phyloP scores from a whole-genome alignment of 2,113 vertebrate genomes.

The Caranx melampygus region DNA sequence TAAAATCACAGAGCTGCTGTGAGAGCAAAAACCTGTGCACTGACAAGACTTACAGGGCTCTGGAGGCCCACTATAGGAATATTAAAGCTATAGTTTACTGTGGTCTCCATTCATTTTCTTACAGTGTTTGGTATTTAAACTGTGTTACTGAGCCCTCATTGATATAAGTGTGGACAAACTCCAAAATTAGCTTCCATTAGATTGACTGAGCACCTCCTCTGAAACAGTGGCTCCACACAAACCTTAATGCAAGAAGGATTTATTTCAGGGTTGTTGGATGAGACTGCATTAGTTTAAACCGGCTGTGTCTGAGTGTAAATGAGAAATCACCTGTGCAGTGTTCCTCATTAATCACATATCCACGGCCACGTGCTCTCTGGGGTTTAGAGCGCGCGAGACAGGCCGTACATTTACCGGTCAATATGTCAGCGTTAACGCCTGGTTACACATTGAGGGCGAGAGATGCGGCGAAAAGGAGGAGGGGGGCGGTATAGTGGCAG shows the following conservation, averaged over 20 bases:
- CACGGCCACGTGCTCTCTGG: constrained; percentile 20
- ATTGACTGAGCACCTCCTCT: neutral
- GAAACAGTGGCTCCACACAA: neutral
- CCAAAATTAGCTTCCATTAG: neutral
- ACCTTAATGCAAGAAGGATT: neutral
- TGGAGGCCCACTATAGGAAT: neutral
- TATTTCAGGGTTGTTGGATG: neutral
- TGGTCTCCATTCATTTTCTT: neutral
- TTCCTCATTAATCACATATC: constrained; percentile 23
- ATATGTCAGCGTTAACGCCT: constrained; percentile 68
- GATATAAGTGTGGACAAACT: neutral
- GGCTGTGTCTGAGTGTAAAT: neutral
- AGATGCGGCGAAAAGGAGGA: constrained; percentile 4
- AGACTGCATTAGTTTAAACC: neutral
- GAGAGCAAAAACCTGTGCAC: neutral
- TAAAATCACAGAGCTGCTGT: neutral
- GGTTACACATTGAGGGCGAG: constrained; percentile 65
- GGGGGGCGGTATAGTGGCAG: neutral
- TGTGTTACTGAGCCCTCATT: neutral
- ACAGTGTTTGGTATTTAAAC: neutral
- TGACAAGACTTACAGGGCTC: neutral
- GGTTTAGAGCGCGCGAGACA: constrained; percentile 36
- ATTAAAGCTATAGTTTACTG: neutral
- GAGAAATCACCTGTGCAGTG: neutral
- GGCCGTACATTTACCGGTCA: constrained; percentile 49